A percentile compares a stretch with the other conserved stretches of the same genome.
phyloP scores from a whole-genome alignment of 2,113 vertebrate genomes.

The Lanius collurio region DNA sequence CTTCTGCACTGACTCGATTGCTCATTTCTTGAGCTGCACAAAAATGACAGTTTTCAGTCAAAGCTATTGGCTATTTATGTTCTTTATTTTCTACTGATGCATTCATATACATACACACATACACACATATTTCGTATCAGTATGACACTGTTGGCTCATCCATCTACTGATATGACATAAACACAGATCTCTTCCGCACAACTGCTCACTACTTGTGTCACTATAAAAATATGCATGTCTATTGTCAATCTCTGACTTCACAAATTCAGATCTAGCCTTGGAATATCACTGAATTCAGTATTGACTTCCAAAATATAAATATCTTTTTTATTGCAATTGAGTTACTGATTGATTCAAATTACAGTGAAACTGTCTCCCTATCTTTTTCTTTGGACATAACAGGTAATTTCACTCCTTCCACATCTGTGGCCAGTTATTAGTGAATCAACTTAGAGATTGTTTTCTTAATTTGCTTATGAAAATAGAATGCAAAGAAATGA shows the following conservation, averaged over 20 bases:
- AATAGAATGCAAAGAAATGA: not conserved
- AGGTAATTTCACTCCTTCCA: not conserved
- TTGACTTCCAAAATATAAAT: not conserved
- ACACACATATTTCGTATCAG: not conserved
- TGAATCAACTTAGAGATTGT: not conserved
- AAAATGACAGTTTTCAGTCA: not conserved
- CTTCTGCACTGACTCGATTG: not conserved
- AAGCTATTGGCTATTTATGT: not conserved
- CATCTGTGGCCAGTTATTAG: not conserved
- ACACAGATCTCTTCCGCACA: not conserved
- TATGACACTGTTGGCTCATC: not conserved
- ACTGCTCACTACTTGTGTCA: not conserved
- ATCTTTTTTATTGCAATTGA: not conserved
- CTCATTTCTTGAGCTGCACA: not conserved
- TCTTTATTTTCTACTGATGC: not conserved
- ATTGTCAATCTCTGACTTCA: not conserved
- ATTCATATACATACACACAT: not conserved
- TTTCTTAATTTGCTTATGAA: not conserved
- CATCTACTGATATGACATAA: not conserved
- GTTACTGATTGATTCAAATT: not conserved
- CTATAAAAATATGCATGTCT: not conserved
- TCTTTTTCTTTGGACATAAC: not conserved
- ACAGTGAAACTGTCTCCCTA: not conserved
- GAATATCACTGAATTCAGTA: not conserved
- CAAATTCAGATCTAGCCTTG: not conserved